Base-by-base conservation (phyloP, 2,888 invertebrate species). In the Erpobdella octoculata region DNA sequence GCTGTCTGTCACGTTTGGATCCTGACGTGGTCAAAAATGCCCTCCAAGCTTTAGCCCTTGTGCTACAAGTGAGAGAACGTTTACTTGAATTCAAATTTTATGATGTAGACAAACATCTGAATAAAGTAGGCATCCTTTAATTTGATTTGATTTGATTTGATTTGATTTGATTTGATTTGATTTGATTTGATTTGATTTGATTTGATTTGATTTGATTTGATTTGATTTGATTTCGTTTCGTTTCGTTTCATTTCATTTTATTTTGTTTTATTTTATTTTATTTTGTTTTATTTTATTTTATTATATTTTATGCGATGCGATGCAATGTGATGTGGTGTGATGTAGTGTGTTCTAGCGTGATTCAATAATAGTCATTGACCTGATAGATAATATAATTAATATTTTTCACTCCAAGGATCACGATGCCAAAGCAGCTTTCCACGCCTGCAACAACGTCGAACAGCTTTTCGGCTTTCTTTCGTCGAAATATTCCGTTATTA, bases 11-110 rank as follows among this genome's bases (percentile, higher is more conserved):
- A 25, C 33, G 31, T 31, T 36, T 58, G 31, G 69, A 69, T 35
- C 69, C 69, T 36, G 69, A 69, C 58, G 35, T 69, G 12, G 58
- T 69, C 58, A 69, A 53, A 46, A 46, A 58, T 35, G 25, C 69
- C 12, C 69, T 69, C 36, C 69, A 69, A 25, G n/a, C 46, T n/a
- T 18, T 69, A 9, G 35, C 46, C 9, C 31, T 48, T 33, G 25
- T 69, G 18, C 48, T 48, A 25, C 46, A 69, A 58, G 69, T 69
- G 6, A 28, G 53, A 53, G 28, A 4, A 53, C 8, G 21, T 48
- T 25, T 1, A 18, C 1, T 1, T 3, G 1, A n/a, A n/a, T n/a
- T n/a, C n/a, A n/a, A n/a, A n/a, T n/a, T n/a, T n/a, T n/a, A n/a
- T n/a, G n/a, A n/a, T n/a, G n/a, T n/a, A n/a, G n/a, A n/a, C n/a